phyloP scores from a whole-genome alignment of 2,113 vertebrate genomes.

The Mormyrus lacerda region DNA sequence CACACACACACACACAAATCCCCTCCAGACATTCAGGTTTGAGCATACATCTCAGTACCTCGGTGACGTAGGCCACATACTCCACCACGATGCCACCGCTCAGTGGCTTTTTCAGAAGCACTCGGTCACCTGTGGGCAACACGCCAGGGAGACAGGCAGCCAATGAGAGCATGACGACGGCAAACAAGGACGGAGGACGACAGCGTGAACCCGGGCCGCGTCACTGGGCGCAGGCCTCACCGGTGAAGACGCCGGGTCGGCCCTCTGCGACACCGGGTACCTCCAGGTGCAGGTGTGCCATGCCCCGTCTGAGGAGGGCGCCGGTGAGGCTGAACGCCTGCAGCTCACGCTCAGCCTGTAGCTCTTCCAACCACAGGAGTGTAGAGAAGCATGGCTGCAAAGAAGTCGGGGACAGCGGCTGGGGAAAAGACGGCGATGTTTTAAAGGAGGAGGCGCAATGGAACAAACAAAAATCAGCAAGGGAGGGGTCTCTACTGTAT shows the following conservation, averaged over 20 bases:
- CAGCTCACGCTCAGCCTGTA: conserved; percentile 70
- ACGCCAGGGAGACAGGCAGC: conserved; percentile 5
- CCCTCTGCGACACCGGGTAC: conserved; percentile 77
- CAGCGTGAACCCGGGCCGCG: not conserved
- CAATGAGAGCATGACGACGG: too few relatives aligned
- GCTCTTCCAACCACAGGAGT: conserved; percentile 89
- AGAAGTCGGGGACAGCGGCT: conserved; percentile 68
- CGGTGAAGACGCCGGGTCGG: conserved; percentile 66
- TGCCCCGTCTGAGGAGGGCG: conserved; percentile 67
- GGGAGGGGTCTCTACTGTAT: not conserved
- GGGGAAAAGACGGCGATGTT: not conserved
- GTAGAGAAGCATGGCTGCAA: conserved; percentile 70
- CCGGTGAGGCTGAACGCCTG: conserved; percentile 69
- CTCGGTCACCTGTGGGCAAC: conserved; percentile 68
- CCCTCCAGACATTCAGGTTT: not conserved
- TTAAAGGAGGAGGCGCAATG: not conserved
- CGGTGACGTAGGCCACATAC: conserved; percentile 62
- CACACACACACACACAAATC: not conserved
- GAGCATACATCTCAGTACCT: conserved; percentile 57
- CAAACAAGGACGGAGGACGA: not conserved
- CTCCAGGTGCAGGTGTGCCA: conserved; percentile 66
- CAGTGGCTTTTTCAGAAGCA: conserved; percentile 71
- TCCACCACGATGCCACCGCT: conserved; percentile 57
- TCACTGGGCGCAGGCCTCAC: conserved; percentile 44
- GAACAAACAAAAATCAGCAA: not conserved